Conservation (phyloP, 2,113 vertebrate species). For the Lichenostomus cassidix region DNA sequence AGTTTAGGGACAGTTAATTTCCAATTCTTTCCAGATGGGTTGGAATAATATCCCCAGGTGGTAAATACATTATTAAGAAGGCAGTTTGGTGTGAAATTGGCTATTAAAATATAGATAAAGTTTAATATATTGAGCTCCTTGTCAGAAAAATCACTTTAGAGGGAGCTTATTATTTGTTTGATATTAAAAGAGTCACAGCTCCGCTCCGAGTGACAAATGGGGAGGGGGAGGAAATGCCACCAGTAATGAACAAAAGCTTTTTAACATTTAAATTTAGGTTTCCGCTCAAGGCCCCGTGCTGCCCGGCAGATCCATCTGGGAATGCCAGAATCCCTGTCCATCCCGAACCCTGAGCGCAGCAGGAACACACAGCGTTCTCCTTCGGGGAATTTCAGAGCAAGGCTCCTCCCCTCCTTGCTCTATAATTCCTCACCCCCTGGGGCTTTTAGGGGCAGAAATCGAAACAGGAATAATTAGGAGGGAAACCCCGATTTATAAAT, state of each 20-base stretch:
- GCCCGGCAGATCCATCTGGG: background rate
- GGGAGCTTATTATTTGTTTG: constrained; percentile 87
- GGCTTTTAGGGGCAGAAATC: background rate
- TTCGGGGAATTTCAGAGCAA: background rate
- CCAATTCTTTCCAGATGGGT: constrained; percentile 86
- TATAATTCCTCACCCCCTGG: accelerated
- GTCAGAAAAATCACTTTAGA: constrained; percentile 87
- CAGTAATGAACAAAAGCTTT: constrained; percentile 81
- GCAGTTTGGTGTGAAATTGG: constrained; percentile 89
- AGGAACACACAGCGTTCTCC: background rate
- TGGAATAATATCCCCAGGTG: constrained; percentile 86
- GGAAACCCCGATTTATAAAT: background rate
- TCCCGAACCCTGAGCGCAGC: background rate
- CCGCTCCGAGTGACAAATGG: constrained; percentile 80
- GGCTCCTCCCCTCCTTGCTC: background rate
- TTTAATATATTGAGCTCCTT: constrained; percentile 88
- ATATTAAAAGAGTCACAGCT: constrained; percentile 87
- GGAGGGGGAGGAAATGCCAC: constrained; percentile 74
- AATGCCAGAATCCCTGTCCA: background rate
- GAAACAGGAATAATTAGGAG: background rate
- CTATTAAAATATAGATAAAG: constrained; percentile 89
- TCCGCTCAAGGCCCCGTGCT: constrained; percentile 25
- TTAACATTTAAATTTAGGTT: constrained; percentile 83
- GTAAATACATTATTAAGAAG: constrained; percentile 88
- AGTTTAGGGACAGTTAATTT: constrained; percentile 87